phyloP scores from a whole-genome alignment of 2,797 vertebrate species.

The Uromys caudimaculatus region DNA sequence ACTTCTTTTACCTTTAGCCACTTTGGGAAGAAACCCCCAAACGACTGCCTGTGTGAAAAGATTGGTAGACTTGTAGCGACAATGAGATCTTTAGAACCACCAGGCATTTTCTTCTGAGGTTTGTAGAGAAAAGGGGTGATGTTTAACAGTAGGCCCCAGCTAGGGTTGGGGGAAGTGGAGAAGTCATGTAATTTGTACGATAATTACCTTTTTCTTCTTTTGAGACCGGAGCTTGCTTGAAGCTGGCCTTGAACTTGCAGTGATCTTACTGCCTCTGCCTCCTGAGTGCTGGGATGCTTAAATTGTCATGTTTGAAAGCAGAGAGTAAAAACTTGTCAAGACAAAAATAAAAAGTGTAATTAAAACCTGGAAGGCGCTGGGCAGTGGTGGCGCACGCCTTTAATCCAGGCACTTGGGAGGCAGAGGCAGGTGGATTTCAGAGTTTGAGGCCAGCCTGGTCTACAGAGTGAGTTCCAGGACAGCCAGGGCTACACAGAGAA shows the following conservation, averaged over 20 bases:
- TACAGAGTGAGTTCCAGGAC: too few relatives aligned
- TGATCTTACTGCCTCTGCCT: not conserved
- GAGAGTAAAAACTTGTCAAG: not conserved
- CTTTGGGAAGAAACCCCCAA: conserved; percentile 56
- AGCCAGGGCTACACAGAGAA: too few relatives aligned
- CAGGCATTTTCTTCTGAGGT: not conserved
- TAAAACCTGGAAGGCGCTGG: too few relatives aligned
- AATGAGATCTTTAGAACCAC: conserved; percentile 15
- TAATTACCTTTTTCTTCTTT: not conserved
- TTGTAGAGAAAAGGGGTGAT: not conserved
- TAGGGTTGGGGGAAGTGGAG: not conserved
- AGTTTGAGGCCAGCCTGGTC: too few relatives aligned
- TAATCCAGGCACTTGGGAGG: too few relatives aligned
- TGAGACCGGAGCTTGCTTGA: not conserved
- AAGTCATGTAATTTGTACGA: not conserved
- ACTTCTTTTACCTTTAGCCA: conserved; percentile 28
- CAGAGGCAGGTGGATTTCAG: too few relatives aligned
- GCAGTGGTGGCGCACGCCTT: too few relatives aligned
- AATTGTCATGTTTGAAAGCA: conserved; percentile 25
- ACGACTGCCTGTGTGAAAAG: not conserved
- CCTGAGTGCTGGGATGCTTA: not conserved
- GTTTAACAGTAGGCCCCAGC: not conserved
- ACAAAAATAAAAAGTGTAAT: too few relatives aligned
- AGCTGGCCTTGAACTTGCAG: not conserved
- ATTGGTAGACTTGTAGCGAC: conserved; percentile 23